Evolutionary conservation across 1,140 invertebrate species (phyloP).

Genomic region (Macrotrachela quadricornifera): DNA sequence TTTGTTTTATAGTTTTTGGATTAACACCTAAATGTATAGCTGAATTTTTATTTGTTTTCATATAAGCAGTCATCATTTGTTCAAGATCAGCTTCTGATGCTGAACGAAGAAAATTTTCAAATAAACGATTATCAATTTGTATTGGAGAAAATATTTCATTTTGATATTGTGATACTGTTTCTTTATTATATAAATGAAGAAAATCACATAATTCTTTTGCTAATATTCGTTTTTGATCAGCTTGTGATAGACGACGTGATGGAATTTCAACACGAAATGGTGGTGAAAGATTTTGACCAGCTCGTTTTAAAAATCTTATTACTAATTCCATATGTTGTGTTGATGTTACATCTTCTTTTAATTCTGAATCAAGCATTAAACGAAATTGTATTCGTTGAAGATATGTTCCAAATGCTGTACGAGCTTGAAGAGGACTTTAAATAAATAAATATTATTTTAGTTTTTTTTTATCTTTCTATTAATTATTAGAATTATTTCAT

Average conservation of each 20-base stretch:
- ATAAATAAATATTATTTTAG: too few relatives aligned
- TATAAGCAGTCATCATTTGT: constrained; percentile 41
- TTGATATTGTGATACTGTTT: neutral
- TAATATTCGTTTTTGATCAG: constrained; percentile 60
- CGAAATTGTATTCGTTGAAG: constrained; percentile 49
- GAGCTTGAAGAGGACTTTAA: constrained; percentile 35
- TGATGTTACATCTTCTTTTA: constrained; percentile 12
- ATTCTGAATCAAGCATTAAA: constrained; percentile 37
- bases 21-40: constrained; percentile 39
- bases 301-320: constrained; percentile 51
- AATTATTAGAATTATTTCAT: too few relatives aligned
- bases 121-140: constrained; percentile 8
- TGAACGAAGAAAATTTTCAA: constrained; percentile 10
- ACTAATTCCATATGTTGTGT: constrained; percentile 40
- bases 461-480: too few relatives aligned
- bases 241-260: constrained; percentile 50
- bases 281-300: constrained; percentile 48
- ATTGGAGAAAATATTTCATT: constrained; percentile 38
- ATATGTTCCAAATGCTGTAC: constrained; percentile 60
- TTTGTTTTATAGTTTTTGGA: constrained; percentile 8
- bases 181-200: constrained; percentile 62
- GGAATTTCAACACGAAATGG: constrained; percentile 49
- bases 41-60: constrained; percentile 41
- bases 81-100: constrained; percentile 41
- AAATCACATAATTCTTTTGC: constrained; percentile 78